phyloP scores from a whole-genome alignment of 2,797 vertebrate genomes.

The Pantherophis vulpinus region DNA sequence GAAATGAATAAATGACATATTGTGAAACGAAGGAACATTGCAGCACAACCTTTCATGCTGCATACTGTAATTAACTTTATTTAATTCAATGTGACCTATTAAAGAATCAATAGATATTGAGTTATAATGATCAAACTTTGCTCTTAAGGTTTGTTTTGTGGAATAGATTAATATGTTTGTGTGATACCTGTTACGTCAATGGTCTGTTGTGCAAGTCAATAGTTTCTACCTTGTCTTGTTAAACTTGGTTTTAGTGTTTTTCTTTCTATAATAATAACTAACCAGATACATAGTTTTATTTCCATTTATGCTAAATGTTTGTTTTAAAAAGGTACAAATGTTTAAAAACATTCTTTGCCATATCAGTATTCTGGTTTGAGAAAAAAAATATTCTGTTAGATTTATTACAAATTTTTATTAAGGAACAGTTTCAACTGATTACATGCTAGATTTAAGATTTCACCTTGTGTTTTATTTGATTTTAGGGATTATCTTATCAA shows the following conservation, averaged over 20 bases:
- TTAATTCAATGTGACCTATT: neutral
- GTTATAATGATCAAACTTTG: neutral
- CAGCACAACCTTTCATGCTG: neutral
- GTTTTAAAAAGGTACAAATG: neutral
- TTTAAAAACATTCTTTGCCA: neutral
- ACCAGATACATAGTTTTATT: neutral
- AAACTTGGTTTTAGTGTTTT: neutral
- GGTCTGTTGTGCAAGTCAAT: neutral
- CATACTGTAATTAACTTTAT: neutral
- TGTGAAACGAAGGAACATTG: neutral
- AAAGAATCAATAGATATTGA: neutral
- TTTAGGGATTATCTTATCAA: slow-evolving; percentile 84
- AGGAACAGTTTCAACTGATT: neutral
- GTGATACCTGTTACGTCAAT: neutral
- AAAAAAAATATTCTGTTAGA: neutral
- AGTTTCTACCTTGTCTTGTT: neutral
- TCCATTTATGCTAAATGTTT: neutral
- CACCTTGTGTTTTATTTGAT: slow-evolving; percentile 37
- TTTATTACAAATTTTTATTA: neutral
- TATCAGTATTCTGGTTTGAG: neutral
- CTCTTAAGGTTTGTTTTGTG: neutral
- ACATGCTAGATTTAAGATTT: neutral
- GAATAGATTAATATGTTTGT: neutral
- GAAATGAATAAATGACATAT: neutral
- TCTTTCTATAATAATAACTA: neutral